These are phyloP conservation scores for Lymantria dispar DNA, from an alignment of 2,888 invertebrate species.

Conservation along the genomic window DNA sequence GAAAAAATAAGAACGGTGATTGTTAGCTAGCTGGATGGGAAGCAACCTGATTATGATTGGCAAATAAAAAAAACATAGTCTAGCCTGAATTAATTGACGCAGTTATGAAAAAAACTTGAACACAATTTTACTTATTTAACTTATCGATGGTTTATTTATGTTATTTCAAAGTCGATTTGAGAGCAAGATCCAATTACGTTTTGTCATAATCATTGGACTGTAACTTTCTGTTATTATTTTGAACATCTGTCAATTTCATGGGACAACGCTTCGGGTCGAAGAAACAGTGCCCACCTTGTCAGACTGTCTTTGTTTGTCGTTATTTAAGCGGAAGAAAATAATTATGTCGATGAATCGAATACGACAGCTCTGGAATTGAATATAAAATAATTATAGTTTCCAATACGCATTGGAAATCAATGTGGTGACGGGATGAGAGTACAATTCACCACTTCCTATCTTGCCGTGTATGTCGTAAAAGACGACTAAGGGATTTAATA, in stretches of 20 bases:
- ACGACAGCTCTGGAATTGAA: conserved; percentile 40
- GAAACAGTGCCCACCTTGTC: conserved; percentile 47
- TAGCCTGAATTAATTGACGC: too few species aligned
- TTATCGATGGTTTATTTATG: conserved; percentile 18
- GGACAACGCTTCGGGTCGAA: conserved; percentile 53
- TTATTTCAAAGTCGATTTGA: conserved; percentile 46
- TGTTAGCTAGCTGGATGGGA: too few species aligned
- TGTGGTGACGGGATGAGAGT: too few species aligned
- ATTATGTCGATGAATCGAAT: conserved; percentile 56
- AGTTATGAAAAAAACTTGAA: too few species aligned
- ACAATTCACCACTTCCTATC: too few species aligned
- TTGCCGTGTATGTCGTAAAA: too few species aligned
- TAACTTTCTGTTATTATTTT: conserved; percentile 62
- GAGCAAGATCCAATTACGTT: conserved; percentile 44
- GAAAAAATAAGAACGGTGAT: too few species aligned
- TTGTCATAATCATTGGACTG: conserved; percentile 43
- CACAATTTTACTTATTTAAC: too few species aligned
- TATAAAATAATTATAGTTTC: conserved; percentile 38
- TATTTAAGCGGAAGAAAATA: conserved; percentile 69
- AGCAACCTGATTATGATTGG: too few species aligned
- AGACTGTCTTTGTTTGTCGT: conserved; percentile 57
- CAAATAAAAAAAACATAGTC: too few species aligned
- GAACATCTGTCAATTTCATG: conserved; percentile 67
- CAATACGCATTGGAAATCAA: too few species aligned
- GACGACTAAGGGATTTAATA: too few species aligned